Percentiles rank a stretch among this genome's conserved stretches.
These are phyloP conservation scores for Nematolebias whitei DNA, from an alignment of 2,113 vertebrate species.

Conservation along the genomic window DNA sequence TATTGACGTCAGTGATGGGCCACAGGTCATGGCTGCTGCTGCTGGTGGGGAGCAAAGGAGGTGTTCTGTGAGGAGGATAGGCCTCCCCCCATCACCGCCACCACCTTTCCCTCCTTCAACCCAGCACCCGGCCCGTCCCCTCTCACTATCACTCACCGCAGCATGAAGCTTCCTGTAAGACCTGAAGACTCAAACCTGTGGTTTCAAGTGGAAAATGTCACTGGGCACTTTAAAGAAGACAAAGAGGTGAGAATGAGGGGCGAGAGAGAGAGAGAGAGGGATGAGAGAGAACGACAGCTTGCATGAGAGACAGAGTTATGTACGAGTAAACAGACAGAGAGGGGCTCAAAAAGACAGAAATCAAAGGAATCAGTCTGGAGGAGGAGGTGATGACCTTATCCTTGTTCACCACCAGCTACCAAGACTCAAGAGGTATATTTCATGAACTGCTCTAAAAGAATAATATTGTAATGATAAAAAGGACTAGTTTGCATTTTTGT, in stretches of 20 bases:
- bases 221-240: conserved; percentile 62
- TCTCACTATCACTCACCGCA: conserved; percentile 39
- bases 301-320: conserved; percentile 8
- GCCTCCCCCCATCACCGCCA: background rate
- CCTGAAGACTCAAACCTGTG: conserved; percentile 46
- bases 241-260: conserved; percentile 19
- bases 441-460: background rate
- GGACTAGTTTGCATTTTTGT: background rate
- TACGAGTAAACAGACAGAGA: conserved; percentile 8
- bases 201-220: conserved; percentile 69
- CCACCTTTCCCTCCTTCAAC: conserved; percentile 6
- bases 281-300: conserved; percentile 10
- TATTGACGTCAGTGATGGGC: conserved; percentile 2
- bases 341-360: background rate
- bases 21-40: conserved; percentile 24
- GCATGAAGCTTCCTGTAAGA: conserved; percentile 60
- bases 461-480: no score
- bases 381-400: conserved; percentile 33
- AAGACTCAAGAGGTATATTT: conserved; percentile 41
- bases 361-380: conserved; percentile 5
- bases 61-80: background rate
- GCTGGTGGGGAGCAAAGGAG: conserved; percentile 20
- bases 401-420: conserved; percentile 9
- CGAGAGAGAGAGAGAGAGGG: conserved; percentile 20
- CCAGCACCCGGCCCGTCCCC: conserved; percentile 23